Percentiles rank a stretch among this genome's conserved stretches.
These are phyloP conservation scores for Odontocerum albicorne DNA, from an alignment of 2,888 invertebrate genomes.

Conservation along the genomic window DNA sequence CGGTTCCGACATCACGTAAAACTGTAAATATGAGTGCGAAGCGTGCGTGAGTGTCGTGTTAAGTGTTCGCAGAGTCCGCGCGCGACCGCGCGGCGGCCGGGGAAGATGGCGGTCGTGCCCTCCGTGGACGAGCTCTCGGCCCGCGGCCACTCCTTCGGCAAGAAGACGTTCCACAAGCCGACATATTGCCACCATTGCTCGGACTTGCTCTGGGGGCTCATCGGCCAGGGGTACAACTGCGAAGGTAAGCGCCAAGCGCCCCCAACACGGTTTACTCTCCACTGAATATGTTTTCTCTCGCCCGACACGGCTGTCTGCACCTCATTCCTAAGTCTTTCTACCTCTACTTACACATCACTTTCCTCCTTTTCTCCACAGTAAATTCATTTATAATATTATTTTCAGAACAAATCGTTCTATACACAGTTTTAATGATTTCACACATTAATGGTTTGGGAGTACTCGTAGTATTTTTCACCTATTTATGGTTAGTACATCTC, in stretches of 20 bases:
- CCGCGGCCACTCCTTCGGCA: constrained; percentile 97
- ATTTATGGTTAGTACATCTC: too few species aligned
- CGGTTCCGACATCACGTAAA: constrained; percentile 27
- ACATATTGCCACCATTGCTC: constrained; percentile 99
- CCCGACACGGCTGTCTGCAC: too few species aligned
- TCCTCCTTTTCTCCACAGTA: too few species aligned
- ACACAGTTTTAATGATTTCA: too few species aligned
- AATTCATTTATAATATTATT: too few species aligned
- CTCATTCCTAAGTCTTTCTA: too few species aligned
- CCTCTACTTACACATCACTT: too few species aligned
- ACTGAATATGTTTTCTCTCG: too few species aligned
- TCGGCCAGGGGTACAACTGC: constrained; percentile 99
- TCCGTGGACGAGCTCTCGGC: constrained; percentile 63
- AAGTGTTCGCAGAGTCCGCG: constrained; percentile 42
- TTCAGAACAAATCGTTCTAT: too few species aligned
- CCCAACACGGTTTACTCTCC: constrained; percentile 28
- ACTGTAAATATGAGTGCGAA: constrained; percentile 39
- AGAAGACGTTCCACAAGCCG: constrained; percentile 99
- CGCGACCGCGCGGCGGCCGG: constrained; percentile 44
- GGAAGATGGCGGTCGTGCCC: constrained; percentile 59
- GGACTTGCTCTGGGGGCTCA: constrained; percentile 99
- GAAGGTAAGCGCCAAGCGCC: constrained; percentile 77
- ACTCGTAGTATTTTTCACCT: too few species aligned
- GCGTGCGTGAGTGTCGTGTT: constrained; percentile 32
- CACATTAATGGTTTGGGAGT: too few species aligned